phyloP scores from a whole-genome alignment of 2,113 vertebrate genomes.

The Scolopax mira region DNA sequence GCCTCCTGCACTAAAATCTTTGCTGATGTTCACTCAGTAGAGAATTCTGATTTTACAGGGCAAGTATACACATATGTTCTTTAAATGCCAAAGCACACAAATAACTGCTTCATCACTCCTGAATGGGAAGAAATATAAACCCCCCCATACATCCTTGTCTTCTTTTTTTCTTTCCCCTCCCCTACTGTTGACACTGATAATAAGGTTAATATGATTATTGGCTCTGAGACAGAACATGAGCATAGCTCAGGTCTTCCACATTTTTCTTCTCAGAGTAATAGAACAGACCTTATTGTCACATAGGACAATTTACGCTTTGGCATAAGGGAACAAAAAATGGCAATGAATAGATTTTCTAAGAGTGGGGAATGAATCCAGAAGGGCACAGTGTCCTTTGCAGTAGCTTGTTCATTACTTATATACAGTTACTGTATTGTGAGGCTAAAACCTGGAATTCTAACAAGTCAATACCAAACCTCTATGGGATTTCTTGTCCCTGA shows the following conservation, averaged over 20 bases:
- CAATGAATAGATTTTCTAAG: background rate
- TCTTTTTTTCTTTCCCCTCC: background rate
- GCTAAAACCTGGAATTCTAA: slow-evolving; percentile 20
- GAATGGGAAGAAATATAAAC: background rate
- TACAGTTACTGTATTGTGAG: slow-evolving; percentile 33
- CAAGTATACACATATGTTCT: background rate
- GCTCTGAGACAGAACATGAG: background rate
- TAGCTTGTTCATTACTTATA: slow-evolving; percentile 33
- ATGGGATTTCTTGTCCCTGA: background rate
- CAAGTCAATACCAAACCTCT: slow-evolving; percentile 17
- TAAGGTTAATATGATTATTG: background rate
- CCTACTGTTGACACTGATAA: background rate
- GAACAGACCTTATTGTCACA: background rate
- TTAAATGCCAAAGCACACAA: background rate
- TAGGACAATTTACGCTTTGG: background rate
- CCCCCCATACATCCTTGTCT: background rate
- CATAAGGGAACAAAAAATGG: background rate
- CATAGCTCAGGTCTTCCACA: background rate
- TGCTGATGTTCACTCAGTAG: background rate
- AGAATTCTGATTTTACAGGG: background rate
- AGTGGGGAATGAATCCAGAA: background rate
- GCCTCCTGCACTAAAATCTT: background rate
- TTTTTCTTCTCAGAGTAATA: background rate
- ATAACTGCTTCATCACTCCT: background rate
- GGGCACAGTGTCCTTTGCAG: background rate